Evolutionary conservation across 1,140 invertebrate species (phyloP).

Genomic region (Leptopilina clavipes): DNA sequence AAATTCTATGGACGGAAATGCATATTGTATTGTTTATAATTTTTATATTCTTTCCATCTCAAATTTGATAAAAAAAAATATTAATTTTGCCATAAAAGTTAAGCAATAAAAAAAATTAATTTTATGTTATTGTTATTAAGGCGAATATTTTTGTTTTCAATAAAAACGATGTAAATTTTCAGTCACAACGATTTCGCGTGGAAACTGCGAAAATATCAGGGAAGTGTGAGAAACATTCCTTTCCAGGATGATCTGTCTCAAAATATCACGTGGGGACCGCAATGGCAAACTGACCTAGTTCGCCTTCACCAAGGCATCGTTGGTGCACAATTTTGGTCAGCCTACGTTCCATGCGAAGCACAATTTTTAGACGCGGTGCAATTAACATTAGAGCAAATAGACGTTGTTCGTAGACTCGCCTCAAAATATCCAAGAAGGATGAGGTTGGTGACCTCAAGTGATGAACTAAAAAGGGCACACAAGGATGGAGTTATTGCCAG

Average conservation of each 20-base stretch:
- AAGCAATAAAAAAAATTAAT: too few relatives aligned
- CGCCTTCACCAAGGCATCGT: conserved; percentile 75
- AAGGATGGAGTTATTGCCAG: conserved; percentile 86
- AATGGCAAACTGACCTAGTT: conserved; percentile 77
- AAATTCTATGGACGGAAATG: too few relatives aligned
- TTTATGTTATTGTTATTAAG: too few relatives aligned
- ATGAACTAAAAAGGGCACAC: conserved; percentile 85
- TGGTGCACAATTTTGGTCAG: conserved; percentile 90
- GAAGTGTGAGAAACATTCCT: conserved; percentile 82
- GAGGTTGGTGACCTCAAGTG: conserved; percentile 69
- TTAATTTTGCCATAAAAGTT: too few relatives aligned
- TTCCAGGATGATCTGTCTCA: conserved; percentile 80
- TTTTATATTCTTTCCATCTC: too few relatives aligned
- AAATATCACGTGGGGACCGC: conserved; percentile 68
- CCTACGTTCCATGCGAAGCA: conserved; percentile 89
- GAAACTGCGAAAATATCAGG: conserved; percentile 86
- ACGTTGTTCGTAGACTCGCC: conserved; percentile 85
- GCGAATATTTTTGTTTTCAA: too few relatives aligned
- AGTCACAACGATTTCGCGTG: conserved; percentile 89
- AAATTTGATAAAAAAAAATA: too few relatives aligned
- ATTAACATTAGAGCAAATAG: conserved; percentile 87
- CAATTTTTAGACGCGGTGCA: conserved; percentile 88
- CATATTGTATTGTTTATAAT: too few relatives aligned
- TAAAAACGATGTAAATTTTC: conserved; percentile 16
- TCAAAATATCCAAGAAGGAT: conserved; percentile 59